Percentiles rank a stretch among this genome's conserved stretches.
phyloP scores from a whole-genome alignment of 1,140 invertebrate species.

The Atta colombica region DNA sequence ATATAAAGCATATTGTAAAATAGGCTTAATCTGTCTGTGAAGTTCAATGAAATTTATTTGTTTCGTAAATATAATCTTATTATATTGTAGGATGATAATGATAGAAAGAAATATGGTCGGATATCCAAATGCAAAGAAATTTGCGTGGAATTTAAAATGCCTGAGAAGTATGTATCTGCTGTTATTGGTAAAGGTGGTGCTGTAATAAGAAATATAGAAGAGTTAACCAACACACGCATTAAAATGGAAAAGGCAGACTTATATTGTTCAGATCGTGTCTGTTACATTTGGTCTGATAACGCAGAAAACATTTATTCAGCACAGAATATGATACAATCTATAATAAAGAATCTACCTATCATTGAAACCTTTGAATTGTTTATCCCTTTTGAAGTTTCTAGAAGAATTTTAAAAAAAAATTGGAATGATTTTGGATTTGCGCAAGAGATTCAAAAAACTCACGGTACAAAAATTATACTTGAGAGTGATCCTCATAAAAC shows the following conservation, averaged over 20 bases:
- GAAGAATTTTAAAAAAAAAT: slow-evolving; percentile 87
- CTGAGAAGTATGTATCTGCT: slow-evolving; percentile 83
- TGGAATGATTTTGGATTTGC: slow-evolving; percentile 86
- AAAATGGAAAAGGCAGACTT: slow-evolving; percentile 83
- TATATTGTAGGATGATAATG: slow-evolving; percentile 65
- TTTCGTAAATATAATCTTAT: neutral
- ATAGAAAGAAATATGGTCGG: slow-evolving; percentile 36
- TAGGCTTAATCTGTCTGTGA: neutral
- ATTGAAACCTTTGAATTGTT: slow-evolving; percentile 89
- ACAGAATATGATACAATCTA: slow-evolving; percentile 88
- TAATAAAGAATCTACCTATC: slow-evolving; percentile 90
- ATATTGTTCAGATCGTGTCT: slow-evolving; percentile 84
- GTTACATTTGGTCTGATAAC: slow-evolving; percentile 88
- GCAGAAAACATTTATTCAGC: slow-evolving; percentile 89
- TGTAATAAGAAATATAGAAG: slow-evolving; percentile 91
- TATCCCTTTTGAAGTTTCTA: slow-evolving; percentile 80
- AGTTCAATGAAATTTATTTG: neutral
- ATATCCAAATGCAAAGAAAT: slow-evolving; percentile 59
- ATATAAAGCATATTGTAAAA: too few species aligned
- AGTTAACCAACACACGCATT: slow-evolving; percentile 90
- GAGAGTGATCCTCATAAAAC: neutral
- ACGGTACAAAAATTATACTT: neutral
- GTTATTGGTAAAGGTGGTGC: slow-evolving; percentile 90
- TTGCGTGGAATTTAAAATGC: slow-evolving; percentile 84
- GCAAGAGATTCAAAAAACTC: neutral